Evolutionary conservation across 2,797 vertebrate genomes (phyloP), one percentile per base, ranked within the genome.

Genomic region (Sebastes taczanowskii): DNA sequence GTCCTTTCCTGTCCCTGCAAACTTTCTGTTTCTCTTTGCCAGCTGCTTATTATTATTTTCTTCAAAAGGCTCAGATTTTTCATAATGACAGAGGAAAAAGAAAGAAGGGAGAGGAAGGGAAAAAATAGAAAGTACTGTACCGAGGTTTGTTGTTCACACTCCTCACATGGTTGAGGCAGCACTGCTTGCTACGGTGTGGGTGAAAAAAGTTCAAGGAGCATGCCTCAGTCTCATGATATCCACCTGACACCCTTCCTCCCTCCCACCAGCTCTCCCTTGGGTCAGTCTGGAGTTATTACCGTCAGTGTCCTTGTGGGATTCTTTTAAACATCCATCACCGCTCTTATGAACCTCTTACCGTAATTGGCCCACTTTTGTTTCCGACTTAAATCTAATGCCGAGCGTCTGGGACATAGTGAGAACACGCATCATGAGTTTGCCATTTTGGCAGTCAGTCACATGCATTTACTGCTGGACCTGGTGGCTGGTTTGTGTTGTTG

Each of bases 161-260:
- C 3, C 79, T 94, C 91, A 92, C 91, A 77, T 90, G 89, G 80
- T 76, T 59, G 73, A 32, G 22, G 78, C 84, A 73, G 86, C 30
- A 10, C 77, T 55, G 80, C 67, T 78, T 66, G 34, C 79, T 76
- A 82, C 81, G 79, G n/a, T 88, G 87, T 81, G 87, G 89, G 82
- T 91, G 88, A 91, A 90, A 89, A 90, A 90, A 81, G 79, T 93
- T 91, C 88, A 88, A 74, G 64, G 83, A 94, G 90, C 90, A 90
- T 84, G 88, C 67, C 84, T 86, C 58, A 30, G 94, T 96, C 95
- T 92, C 94, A 95, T 96, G 95, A 95, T 92, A 84, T 92, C 92
- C 95, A 95, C 95, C 95, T 94, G 94, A 95, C 92, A 85, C 76
- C 63, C 72, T 55, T 73, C 83, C 52, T 56, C 32, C 27, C 56